phyloP scores from a whole-genome alignment of 2,113 vertebrate genomes.

The Hippocampus barbouri region DNA sequence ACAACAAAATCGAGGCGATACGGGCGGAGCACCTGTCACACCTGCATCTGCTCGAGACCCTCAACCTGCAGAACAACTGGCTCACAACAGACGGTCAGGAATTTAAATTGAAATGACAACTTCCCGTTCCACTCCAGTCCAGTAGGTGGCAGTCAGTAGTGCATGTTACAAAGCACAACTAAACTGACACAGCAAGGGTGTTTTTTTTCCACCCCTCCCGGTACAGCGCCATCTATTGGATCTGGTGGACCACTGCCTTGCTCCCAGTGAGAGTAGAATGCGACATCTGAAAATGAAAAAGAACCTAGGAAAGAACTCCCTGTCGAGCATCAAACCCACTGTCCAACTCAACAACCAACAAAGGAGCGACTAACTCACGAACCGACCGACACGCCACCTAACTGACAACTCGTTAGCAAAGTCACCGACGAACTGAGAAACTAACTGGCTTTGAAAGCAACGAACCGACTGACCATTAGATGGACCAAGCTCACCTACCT shows the following conservation, averaged over 20 bases:
- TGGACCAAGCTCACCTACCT: no score
- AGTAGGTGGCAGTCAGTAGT: background rate
- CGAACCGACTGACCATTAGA: no score
- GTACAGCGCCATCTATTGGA: no score
- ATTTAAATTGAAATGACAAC: background rate
- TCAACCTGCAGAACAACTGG: constrained; percentile 96
- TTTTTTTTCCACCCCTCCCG: background rate
- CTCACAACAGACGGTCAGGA: constrained; percentile 85
- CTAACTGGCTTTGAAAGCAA: background rate
- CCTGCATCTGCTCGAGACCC: constrained; percentile 85
- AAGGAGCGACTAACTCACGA: no score
- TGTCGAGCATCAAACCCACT: no score
- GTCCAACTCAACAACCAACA: no score
- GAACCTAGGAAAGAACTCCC: no score
- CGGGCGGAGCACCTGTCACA: constrained; percentile 83
- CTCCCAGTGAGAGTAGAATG: no score
- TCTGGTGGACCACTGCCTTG: no score
- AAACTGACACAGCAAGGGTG: background rate
- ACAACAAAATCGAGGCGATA: constrained; percentile 91
- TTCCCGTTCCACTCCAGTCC: background rate
- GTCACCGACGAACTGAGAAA: background rate
- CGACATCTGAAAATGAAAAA: no score
- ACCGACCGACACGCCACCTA: no score
- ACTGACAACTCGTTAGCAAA: no score
- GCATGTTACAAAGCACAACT: background rate